Evolutionary conservation across 1,140 invertebrate species (phyloP).

Genomic region (Druon quercuslanigerum): DNA sequence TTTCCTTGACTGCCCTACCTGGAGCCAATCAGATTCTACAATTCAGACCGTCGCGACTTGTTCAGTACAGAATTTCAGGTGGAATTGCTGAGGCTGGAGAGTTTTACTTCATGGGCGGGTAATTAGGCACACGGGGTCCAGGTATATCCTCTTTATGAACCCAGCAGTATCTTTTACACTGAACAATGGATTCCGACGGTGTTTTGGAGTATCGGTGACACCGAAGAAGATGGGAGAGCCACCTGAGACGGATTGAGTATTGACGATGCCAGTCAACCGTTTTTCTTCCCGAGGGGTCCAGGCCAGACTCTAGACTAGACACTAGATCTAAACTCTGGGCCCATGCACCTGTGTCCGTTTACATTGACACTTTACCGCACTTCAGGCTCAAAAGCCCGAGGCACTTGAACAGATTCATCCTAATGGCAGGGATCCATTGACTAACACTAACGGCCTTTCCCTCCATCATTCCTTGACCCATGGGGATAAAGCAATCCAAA

Average conservation of each 20-base stretch:
- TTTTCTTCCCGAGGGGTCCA: background rate
- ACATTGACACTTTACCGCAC: background rate
- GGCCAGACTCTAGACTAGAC: too few relatives aligned
- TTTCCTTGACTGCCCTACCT: too few relatives aligned
- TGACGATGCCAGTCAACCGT: slow-evolving; percentile 25
- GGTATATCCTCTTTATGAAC: background rate
- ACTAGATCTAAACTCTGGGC: background rate
- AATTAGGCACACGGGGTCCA: background rate
- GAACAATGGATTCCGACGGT: slow-evolving; percentile 32
- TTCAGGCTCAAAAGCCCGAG: background rate
- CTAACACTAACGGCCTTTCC: background rate
- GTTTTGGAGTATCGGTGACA: slow-evolving; percentile 46
- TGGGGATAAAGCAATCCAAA: background rate
- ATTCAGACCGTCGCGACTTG: background rate
- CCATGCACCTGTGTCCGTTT: slow-evolving; percentile 7
- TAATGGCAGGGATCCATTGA: slow-evolving; percentile 1
- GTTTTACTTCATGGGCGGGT: background rate
- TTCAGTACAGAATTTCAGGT: background rate
- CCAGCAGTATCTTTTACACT: background rate
- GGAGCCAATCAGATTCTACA: background rate
- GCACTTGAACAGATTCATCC: background rate
- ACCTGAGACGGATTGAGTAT: slow-evolving; percentile 41
- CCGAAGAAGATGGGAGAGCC: slow-evolving; percentile 35
- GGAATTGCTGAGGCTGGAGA: too few relatives aligned
- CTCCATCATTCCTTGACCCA: background rate